Conservation (phyloP, 1,140 invertebrate genomes). For the Aphelinus atriplicis region DNA sequence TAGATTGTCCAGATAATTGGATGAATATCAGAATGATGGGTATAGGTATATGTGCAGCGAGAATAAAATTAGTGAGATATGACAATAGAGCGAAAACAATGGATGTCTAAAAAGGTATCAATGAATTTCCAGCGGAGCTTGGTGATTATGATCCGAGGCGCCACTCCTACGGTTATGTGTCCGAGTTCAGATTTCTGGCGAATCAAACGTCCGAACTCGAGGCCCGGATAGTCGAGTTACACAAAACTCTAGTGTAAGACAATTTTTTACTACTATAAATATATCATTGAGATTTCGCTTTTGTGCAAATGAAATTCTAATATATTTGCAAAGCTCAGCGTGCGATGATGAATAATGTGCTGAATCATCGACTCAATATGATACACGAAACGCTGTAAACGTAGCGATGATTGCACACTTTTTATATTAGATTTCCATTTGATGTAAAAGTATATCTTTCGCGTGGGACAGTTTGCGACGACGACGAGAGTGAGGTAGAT, state of each 20-base stretch:
- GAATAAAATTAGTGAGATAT: too few relatives aligned
- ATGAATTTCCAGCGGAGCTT: constrained; percentile 84
- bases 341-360: too few relatives aligned
- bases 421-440: background rate
- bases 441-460: background rate
- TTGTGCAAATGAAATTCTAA: too few relatives aligned
- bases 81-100: background rate
- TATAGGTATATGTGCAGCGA: too few relatives aligned
- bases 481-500: constrained; percentile 8
- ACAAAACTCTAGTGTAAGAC: constrained; percentile 84
- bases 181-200: constrained; percentile 95
- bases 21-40: too few relatives aligned
- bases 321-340: too few relatives aligned
- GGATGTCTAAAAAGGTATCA: constrained; percentile 11
- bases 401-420: constrained; percentile 33
- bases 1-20: too few relatives aligned
- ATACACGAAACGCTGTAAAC: constrained; percentile 38
- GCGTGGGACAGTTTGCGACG: constrained; percentile 26
- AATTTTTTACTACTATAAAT: constrained; percentile 3
- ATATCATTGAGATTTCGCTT: too few relatives aligned
- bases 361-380: background rate
- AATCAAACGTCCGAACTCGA: constrained; percentile 94
- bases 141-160: constrained; percentile 94
- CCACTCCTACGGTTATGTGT: constrained; percentile 92
- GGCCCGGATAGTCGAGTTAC: constrained; percentile 86